Evolutionary conservation across 2,797 vertebrate genomes (phyloP).

Genomic region (Eidolon dupreanum): DNA sequence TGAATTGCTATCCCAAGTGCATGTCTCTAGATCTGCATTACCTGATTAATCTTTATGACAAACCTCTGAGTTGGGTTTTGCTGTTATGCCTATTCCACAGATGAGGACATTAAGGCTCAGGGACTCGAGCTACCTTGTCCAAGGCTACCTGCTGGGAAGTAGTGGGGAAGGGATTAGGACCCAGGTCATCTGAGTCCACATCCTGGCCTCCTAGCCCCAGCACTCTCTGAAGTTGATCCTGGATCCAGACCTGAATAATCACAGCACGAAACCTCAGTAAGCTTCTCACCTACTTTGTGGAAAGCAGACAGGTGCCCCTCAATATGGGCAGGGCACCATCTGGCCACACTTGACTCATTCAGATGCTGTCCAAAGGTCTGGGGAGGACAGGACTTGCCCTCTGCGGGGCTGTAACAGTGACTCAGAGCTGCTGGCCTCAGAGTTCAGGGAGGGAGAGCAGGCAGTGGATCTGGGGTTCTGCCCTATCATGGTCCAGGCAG

Average conservation of each 20-base stretch:
- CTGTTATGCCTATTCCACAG: background rate
- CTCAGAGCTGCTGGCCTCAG: background rate
- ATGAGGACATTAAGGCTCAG: background rate
- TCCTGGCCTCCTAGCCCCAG: background rate
- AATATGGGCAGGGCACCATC: background rate
- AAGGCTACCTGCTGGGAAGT: background rate
- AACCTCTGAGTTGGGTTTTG: background rate
- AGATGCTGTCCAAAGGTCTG: constrained; percentile 43
- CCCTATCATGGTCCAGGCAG: background rate
- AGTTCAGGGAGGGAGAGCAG: background rate
- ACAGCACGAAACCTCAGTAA: background rate
- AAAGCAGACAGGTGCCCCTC: background rate
- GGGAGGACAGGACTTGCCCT: background rate
- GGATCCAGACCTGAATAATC: background rate
- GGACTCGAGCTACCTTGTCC: background rate
- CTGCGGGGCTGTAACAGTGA: background rate
- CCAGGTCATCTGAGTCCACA: background rate
- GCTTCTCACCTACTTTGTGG: background rate
- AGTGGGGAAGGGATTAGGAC: background rate
- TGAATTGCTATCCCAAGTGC: background rate
- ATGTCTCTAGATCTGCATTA: background rate
- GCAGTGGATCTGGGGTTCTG: background rate
- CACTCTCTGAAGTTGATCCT: background rate
- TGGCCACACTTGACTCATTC: background rate
- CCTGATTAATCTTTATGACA: background rate